phyloP scores from a whole-genome alignment of 2,113 vertebrate species.

The Uria lomvia region DNA sequence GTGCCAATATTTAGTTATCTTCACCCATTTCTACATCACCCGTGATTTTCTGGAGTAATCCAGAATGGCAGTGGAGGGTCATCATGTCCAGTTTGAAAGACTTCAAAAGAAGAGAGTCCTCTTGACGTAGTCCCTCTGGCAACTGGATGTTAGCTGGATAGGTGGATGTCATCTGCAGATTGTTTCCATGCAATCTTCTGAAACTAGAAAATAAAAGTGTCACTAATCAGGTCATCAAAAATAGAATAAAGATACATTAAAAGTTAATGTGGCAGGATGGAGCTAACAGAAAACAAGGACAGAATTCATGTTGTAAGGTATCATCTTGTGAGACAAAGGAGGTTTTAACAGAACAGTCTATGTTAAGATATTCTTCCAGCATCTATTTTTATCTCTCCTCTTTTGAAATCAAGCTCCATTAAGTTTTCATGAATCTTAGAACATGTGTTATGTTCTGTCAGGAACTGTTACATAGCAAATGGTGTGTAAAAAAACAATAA shows the following conservation, averaged over 20 bases:
- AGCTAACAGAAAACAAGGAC: constrained; percentile 52
- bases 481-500: neutral
- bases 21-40: neutral
- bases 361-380: constrained; percentile 14
- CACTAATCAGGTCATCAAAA: constrained; percentile 17
- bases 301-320: constrained; percentile 54
- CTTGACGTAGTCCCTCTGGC: neutral
- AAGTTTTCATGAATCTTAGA: constrained; percentile 60
- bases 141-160: neutral
- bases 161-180: neutral
- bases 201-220: neutral
- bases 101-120: neutral
- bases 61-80: no score
- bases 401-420: constrained; percentile 60
- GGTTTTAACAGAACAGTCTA: constrained; percentile 43
- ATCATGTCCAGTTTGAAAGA: neutral
- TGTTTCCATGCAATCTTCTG: neutral
- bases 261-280: constrained; percentile 53
- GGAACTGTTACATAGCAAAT: constrained; percentile 43
- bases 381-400: constrained; percentile 47
- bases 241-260: constrained; percentile 52
- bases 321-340: constrained; percentile 43
- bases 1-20: neutral
- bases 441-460: constrained; percentile 44
- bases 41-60: neutral